Base-by-base conservation (phyloP, 2,797 vertebrate genomes). In the Eulemur mongoz region DNA sequence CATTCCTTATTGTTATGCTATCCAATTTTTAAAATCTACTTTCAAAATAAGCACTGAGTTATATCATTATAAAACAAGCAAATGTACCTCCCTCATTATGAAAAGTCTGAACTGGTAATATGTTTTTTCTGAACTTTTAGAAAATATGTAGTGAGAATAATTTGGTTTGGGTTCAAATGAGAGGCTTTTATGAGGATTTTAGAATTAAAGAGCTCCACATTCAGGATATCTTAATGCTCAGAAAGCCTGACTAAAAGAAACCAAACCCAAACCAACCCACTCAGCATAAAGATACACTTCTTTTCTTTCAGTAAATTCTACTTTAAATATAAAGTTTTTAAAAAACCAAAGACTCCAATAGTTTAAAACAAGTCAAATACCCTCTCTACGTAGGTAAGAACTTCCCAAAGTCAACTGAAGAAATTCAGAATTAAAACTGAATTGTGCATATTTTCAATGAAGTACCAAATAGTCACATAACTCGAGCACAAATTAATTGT, bases 401-500 rank as follows among this genome's bases (percentile, higher is more conserved):
- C 96, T 98, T 98, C 95, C 97, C 94, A 96, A 98, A 98, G 91
- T 87, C 96, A 95, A 35, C 52, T 54, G 92, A 98, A 98, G 72
- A 93, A 96, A 97, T 3, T 94, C 84, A 94, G 95, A 98, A 86
- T 88, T 96, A 97, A 91, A 98, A 95, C 81, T 93, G 96, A 96
- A 98, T 95, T 95, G 96, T 50, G 83, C 50, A 87, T 80, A 72
- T 96, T 89, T 86, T 94, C 80, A 92, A 67, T 91, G 88, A 97
- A 96, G 97, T 94, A 93, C 93, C 79, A 76, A 84, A 35, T 52
- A 79, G 79, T 35, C 8, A 22, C 43, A 45, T 14, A 67, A 59
- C 69, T 69, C 38, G 67, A 38, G 35, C 35, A 69, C 18, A 23
- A n/a, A 30, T 43, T 57, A 50, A 43, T 43, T 69, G 54, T 57